Percentiles rank a stretch among this genome's conserved stretches.
Conservation (phyloP, 2,113 vertebrate species). For the Plestiodon gilberti region DNA sequence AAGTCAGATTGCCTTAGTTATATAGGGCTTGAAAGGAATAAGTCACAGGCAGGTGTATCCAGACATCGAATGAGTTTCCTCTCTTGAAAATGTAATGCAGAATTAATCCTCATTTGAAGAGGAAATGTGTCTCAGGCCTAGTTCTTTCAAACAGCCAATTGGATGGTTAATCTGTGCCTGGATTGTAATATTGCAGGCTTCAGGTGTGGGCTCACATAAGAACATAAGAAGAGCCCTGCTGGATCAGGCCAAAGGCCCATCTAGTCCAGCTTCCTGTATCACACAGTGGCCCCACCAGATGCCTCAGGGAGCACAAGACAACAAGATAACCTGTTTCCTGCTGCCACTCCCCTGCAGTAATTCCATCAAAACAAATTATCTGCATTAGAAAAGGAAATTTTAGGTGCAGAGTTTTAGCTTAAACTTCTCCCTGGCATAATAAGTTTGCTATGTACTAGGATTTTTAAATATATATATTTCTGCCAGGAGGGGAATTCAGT, state of each 20-base stretch:
- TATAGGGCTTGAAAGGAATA: background rate
- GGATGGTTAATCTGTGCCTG: background rate
- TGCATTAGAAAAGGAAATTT: background rate
- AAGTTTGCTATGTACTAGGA: background rate
- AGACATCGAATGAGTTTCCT: background rate
- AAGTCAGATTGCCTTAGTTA: background rate
- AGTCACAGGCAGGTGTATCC: background rate
- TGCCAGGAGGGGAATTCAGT: background rate
- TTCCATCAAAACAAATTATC: background rate
- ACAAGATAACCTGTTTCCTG: too few relatives aligned
- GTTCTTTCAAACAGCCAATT: background rate
- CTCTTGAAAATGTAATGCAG: background rate
- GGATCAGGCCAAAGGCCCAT: too few relatives aligned
- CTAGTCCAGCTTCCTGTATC: too few relatives aligned
- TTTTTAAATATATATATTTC: background rate
- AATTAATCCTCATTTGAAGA: background rate
- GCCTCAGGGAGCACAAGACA: too few relatives aligned
- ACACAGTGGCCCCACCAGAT: too few relatives aligned
- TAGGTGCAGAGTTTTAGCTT: background rate
- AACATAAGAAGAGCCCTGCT: too few relatives aligned
- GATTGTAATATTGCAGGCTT: background rate
- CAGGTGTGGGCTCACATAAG: background rate
- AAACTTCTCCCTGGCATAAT: background rate
- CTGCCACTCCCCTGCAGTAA: too few relatives aligned
- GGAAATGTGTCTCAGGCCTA: background rate